Conservation (phyloP, 2,888 invertebrate species). For the Idaea straminata region DNA sequence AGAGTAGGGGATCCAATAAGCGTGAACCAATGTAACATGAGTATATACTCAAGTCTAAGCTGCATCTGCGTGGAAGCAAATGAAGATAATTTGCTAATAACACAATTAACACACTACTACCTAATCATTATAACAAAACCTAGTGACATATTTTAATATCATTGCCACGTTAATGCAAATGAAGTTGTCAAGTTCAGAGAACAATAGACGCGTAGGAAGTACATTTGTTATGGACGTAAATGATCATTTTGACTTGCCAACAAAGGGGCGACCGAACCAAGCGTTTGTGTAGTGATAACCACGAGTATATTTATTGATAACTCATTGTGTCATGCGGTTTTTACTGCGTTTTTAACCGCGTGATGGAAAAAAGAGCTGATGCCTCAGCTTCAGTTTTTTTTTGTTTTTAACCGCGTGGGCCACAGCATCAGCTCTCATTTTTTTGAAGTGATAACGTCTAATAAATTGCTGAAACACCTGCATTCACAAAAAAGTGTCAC, state of each 20-base stretch:
- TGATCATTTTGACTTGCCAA: slow-evolving; percentile 19
- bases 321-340: background rate
- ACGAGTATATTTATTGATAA: slow-evolving; percentile 13
- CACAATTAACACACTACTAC: background rate
- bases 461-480: no score
- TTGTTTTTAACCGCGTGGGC: no score
- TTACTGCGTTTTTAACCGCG: background rate
- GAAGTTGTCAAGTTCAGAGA: slow-evolving; percentile 27
- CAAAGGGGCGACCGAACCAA: slow-evolving; percentile 18
- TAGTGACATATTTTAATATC: slow-evolving; percentile 7
- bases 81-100: no score
- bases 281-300: background rate
- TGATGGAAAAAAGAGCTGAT: no score
- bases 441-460: no score
- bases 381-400: no score
- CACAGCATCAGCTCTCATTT: no score
- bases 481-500: no score
- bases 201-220: slow-evolving; percentile 28
- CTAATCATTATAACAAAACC: background rate
- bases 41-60: no score
- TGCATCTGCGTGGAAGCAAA: no score
- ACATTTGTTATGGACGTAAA: slow-evolving; percentile 23
- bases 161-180: slow-evolving; percentile 22
- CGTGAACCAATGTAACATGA: no score
- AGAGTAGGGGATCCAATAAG: no score